Evolutionary conservation across 2,113 vertebrate genomes (phyloP), one percentile per base, ranked within the genome.

Genomic region (Irena cyanogastra): DNA sequence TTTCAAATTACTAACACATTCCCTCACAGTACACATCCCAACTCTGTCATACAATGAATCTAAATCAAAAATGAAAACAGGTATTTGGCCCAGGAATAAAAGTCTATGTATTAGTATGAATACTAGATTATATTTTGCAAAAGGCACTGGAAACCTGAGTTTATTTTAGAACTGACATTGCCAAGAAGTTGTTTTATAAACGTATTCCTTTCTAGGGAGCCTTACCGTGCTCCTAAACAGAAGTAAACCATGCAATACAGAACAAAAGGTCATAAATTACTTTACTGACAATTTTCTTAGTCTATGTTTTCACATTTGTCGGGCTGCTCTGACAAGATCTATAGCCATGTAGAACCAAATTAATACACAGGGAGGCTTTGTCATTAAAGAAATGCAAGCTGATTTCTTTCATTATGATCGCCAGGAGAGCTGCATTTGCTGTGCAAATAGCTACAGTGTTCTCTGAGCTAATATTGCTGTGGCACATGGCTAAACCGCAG

Each of bases 311-410:
- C 86, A 86, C 90, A 96, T 96, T 96, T 94, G 75, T 95, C 6
- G 21, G 82, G 72, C 59, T 96, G 69, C 68, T 97, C 96, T 93
- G 97, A 94, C 95, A 97, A 96, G 95, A 97, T 26, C 7, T 88
- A 96, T 90, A 97, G 92, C 95, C 88, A 69, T 72, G 37, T 77
- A 84, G 77, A 96, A 94, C 52, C 53, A 97, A 97, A 98, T 98
- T 96, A 98, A 97, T 97, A 97, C 93, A 96, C 84, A 83, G 93
- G 95, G 96, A 98, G 93, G 91, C 69, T 98, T 98, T 97, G 95
- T 90, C 96, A 95, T 97, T 98, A 97, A 97, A 97, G 93, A 97
- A 97, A 97, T 94, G 91, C 95, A 97, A 96, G 92, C 65, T 90
- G 68, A 45, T 96, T 95, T 92, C 42, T 95, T 97, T 97, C 94